Evolutionary conservation across 1,140 invertebrate species (phyloP).

Genomic region (Pollicipes pollicipes): DNA sequence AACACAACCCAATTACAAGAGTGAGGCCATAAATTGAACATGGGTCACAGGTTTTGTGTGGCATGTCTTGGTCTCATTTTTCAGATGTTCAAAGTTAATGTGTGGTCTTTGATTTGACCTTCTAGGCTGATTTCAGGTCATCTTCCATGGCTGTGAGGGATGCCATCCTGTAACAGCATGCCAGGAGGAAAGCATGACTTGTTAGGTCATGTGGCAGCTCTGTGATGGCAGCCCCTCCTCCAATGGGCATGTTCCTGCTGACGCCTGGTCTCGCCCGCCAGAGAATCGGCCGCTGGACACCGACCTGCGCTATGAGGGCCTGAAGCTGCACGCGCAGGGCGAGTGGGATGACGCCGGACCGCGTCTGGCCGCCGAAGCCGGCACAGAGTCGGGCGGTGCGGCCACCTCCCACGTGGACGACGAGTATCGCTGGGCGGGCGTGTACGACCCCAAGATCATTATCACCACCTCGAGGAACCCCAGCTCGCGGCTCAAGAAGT

Average conservation of each 20-base stretch:
- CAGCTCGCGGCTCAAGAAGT: constrained; percentile 86
- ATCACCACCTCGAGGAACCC: constrained; percentile 95
- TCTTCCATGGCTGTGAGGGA: too few species aligned
- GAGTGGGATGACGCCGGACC: constrained; percentile 81
- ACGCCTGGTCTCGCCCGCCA: constrained; percentile 21
- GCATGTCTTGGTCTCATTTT: too few species aligned
- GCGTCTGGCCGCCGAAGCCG: constrained; percentile 39
- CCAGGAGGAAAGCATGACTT: too few species aligned
- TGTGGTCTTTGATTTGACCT: background rate
- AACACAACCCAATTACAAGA: too few species aligned
- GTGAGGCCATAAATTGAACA: too few species aligned
- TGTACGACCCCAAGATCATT: constrained; percentile 94
- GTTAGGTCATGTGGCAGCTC: too few species aligned
- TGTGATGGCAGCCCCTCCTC: background rate
- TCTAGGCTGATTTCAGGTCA: constrained; percentile 11
- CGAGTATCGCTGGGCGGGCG: constrained; percentile 67
- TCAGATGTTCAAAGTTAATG: too few species aligned
- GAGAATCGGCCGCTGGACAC: constrained; percentile 67
- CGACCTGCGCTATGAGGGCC: constrained; percentile 58
- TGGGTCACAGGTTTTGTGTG: too few species aligned
- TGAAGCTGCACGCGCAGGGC: constrained; percentile 56
- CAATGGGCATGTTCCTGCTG: background rate
- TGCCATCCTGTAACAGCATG: too few species aligned
- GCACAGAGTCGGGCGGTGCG: constrained; percentile 34
- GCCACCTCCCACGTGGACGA: constrained; percentile 18